Base-by-base conservation (phyloP, 2,797 vertebrate species). In the Halcyon smyrnensis region DNA sequence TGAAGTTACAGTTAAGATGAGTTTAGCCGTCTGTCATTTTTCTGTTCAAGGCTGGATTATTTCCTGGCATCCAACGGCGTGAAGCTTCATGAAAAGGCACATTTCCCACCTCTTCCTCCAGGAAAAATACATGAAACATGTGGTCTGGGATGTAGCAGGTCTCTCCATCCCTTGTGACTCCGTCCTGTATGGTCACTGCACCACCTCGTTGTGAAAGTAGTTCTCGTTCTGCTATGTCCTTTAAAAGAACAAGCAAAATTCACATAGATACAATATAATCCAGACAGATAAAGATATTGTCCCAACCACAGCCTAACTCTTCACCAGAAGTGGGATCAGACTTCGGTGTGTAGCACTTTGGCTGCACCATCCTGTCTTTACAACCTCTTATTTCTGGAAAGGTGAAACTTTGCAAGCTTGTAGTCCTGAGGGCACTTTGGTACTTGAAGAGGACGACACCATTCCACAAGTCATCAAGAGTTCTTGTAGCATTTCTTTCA, bases 1-100 rank as follows among this genome's bases (percentile, higher is more conserved):
- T 92, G 43, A 28, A 50, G 84, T 92, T 96, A 85, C 74, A 76
- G 63, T 89, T 87, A 15, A 80, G 94, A 77, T 89, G 67, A 67
- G 60, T 82, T 94, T 4, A 45, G 84, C 86, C 92, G 67, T 88
- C 90, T 79, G 88, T 94, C 90, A 53, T 76, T 80, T 84, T 89
- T 73, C 43, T 46, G 7, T 60, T 84, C 84, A 87, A 96, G 93
- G 92, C 89, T 45, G 0, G 39, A 79, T 90, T 76, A 79, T 90
- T 90, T 89, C 56, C 56, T 89, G 82, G 43, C 39, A 43, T 82
- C 67, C 83, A 54, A 0, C 17, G 32, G 12, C 1, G 1, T 28
- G 54, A 73, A 69, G 46, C 37, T 86, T 46, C 69, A 79, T 78
- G 21, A 50, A 73, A 76, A 63, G 50, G 1, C 1, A 3, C 14